Conservation (phyloP, 2,113 vertebrate genomes). For the Alethe castanea region DNA sequence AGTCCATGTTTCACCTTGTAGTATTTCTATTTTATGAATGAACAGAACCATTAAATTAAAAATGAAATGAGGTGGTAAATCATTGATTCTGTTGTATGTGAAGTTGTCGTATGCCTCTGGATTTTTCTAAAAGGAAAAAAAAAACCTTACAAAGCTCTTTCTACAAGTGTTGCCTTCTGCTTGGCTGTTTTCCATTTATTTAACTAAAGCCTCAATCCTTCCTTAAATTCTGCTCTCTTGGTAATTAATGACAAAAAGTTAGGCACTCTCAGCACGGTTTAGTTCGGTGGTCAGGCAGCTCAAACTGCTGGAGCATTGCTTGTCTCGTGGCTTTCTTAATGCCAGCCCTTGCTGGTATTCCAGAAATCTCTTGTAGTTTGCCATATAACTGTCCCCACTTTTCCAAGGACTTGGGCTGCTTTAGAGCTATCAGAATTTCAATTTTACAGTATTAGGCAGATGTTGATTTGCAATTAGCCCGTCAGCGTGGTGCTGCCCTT, state of each 20-base stretch:
- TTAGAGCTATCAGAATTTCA: background rate
- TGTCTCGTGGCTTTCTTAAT: background rate
- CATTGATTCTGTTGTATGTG: conserved; percentile 25
- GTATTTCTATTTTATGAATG: conserved; percentile 68
- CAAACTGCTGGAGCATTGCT: background rate
- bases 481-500: background rate
- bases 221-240: background rate
- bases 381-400: background rate
- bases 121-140: background rate
- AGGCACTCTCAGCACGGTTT: background rate
- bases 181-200: background rate
- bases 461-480: background rate
- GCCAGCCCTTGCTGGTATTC: background rate
- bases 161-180: background rate
- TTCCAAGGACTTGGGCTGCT: background rate
- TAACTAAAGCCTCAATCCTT: background rate
- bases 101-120: background rate
- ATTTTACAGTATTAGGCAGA: background rate
- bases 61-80: conserved; percentile 69
- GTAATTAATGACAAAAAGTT: background rate
- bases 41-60: conserved; percentile 68
- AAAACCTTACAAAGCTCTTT: background rate
- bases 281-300: background rate
- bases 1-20: conserved; percentile 62
- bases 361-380: background rate